These are phyloP conservation scores for Cololabis saira DNA, from an alignment of 2,113 vertebrate species.

Conservation along the genomic window DNA sequence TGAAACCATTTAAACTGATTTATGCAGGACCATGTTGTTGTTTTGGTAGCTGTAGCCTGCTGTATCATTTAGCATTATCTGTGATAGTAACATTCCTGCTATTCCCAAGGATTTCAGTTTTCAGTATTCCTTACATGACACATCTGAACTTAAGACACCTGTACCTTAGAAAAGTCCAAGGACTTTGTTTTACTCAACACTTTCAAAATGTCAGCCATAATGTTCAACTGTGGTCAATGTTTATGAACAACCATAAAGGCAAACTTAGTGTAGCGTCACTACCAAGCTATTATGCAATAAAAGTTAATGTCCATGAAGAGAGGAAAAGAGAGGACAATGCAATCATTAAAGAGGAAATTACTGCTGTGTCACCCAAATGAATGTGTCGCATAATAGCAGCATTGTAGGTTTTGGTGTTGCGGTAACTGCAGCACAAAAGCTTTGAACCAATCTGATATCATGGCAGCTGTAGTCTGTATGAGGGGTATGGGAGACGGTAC, in stretches of 20 bases:
- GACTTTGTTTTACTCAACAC: slow-evolving; percentile 69
- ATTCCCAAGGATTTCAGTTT: slow-evolving; percentile 27
- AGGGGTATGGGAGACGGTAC: no score
- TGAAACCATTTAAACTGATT: no score
- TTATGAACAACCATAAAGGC: slow-evolving; percentile 77
- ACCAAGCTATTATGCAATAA: slow-evolving; percentile 76
- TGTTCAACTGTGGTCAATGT: slow-evolving; percentile 67
- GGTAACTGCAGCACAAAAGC: slow-evolving; percentile 34
- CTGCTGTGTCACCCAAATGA: slow-evolving; percentile 65
- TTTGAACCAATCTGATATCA: slow-evolving; percentile 15
- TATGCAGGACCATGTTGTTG: no score
- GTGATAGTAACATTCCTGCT: slow-evolving; percentile 10
- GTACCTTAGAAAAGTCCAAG: slow-evolving; percentile 44
- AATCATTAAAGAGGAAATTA: slow-evolving; percentile 72
- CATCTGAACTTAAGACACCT: slow-evolving; percentile 10
- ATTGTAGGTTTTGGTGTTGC: slow-evolving; percentile 27
- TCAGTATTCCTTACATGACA: slow-evolving; percentile 6
- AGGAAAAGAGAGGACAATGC: slow-evolving; percentile 67
- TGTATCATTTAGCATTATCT: no score
- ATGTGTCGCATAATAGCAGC: slow-evolving; percentile 49
- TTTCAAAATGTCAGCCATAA: slow-evolving; percentile 63
- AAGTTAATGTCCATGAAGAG: slow-evolving; percentile 77
- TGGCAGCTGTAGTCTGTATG: not conserved
- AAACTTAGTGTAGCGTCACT: slow-evolving; percentile 74
- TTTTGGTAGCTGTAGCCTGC: no score